Evolutionary conservation across 2,113 vertebrate species (phyloP).

Genomic region (Lophochroa leadbeateri): DNA sequence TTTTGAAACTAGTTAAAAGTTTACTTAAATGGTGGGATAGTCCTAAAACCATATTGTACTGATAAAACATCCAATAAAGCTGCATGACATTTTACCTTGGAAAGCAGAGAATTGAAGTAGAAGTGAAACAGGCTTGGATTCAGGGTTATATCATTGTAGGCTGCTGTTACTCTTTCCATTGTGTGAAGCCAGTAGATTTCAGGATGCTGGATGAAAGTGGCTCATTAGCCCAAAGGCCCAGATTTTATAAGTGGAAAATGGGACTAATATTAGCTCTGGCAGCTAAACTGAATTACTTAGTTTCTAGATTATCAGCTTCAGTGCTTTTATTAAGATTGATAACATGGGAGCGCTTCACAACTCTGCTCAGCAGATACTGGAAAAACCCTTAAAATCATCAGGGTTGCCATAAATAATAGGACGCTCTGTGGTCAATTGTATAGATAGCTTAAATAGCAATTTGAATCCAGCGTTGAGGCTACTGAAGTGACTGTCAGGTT

Average conservation of each 20-base stretch:
- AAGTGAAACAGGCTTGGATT: neutral
- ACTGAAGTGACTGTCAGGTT: neutral
- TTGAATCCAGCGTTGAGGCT: neutral
- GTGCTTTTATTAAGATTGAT: conserved; percentile 45
- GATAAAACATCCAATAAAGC: neutral
- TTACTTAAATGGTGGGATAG: neutral
- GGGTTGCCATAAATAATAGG: neutral
- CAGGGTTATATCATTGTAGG: neutral
- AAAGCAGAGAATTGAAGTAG: neutral
- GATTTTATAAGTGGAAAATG: neutral
- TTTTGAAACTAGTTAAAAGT: neutral
- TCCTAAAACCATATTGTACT: neutral
- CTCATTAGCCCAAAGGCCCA: neutral
- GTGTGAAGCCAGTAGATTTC: neutral
- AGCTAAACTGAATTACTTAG: neutral
- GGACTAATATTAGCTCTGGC: neutral
- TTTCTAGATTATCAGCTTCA: conserved; percentile 6
- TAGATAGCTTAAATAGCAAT: neutral
- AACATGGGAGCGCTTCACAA: neutral
- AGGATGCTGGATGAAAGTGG: neutral
- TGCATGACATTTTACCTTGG: neutral
- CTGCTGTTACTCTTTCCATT: neutral
- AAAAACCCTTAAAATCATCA: conserved; percentile 5
- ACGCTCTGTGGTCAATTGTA: neutral
- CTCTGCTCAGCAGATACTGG: neutral